Evolutionary conservation across 2,888 invertebrate genomes (phyloP).

Genomic region (Lobophora halterata): DNA sequence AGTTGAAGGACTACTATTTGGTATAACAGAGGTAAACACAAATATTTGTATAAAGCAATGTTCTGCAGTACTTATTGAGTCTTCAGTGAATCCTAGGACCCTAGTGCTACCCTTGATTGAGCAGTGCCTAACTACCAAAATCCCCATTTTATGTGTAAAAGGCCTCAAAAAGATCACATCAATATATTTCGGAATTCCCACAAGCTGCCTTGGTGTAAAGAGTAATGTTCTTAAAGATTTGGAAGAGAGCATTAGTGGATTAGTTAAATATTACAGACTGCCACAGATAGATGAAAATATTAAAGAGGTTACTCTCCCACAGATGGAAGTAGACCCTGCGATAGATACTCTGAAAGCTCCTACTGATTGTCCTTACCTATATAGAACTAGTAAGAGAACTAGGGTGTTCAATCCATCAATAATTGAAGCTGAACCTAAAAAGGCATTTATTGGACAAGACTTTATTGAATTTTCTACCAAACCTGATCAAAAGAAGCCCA

Average conservation of each 20-base stretch:
- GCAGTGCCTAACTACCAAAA: conserved; percentile 43
- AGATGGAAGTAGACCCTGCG: conserved; percentile 24
- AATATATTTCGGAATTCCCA: conserved; percentile 61
- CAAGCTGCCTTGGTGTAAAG: conserved; percentile 65
- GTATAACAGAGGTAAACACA: conserved; percentile 56
- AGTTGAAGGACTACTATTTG: conserved; percentile 62
- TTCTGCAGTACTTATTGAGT: conserved; percentile 63
- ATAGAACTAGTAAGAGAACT: conserved; percentile 53
- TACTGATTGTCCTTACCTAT: conserved; percentile 48
- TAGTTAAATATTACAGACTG: conserved; percentile 40
- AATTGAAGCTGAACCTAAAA: conserved; percentile 25
- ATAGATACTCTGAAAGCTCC: conserved; percentile 1
- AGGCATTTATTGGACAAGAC: conserved; percentile 56
- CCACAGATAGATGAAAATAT: conserved; percentile 19
- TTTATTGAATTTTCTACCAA: conserved; percentile 54
- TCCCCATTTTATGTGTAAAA: conserved; percentile 63
- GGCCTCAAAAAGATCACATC: conserved; percentile 49
- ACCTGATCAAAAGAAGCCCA: conserved; percentile 27
- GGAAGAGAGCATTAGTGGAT: conserved; percentile 36
- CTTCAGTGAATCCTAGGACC: conserved; percentile 57
- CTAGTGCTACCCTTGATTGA: conserved; percentile 67
- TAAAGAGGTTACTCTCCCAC: conserved; percentile 9
- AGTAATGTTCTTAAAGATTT: conserved; percentile 42
- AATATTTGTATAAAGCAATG: conserved; percentile 47
- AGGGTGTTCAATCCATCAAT: conserved; percentile 59